Percentiles rank a stretch among this genome's conserved stretches.
These are phyloP conservation scores for Mionectes macconnelli DNA, from an alignment of 2,113 vertebrate species.

Conservation along the genomic window DNA sequence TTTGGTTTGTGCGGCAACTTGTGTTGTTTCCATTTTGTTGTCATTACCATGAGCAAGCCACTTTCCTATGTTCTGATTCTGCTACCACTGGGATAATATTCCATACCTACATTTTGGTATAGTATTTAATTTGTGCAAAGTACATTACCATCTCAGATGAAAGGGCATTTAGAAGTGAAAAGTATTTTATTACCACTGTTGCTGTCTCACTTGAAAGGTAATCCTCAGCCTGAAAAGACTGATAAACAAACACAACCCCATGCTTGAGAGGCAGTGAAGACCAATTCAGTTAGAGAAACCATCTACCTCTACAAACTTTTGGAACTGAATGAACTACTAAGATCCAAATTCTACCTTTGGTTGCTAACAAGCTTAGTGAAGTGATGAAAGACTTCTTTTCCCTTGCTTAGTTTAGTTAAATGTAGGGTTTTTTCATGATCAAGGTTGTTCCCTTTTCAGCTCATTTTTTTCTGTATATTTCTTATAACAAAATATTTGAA, in stretches of 20 bases:
- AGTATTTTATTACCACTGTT: neutral
- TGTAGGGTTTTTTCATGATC: rapidly evolving
- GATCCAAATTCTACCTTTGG: neutral
- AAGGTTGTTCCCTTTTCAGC: neutral
- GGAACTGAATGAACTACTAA: neutral
- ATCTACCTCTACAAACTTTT: neutral
- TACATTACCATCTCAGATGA: neutral
- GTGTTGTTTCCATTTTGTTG: neutral
- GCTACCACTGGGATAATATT: neutral
- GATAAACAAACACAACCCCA: neutral
- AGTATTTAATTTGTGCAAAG: neutral
- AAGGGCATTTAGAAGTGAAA: neutral
- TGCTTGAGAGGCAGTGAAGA: neutral
- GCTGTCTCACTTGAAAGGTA: neutral
- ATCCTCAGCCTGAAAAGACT: neutral
- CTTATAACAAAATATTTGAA: neutral
- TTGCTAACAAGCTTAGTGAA: neutral
- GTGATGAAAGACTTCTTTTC: neutral
- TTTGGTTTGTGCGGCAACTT: neutral
- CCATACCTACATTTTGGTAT: neutral
- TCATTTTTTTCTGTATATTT: neutral
- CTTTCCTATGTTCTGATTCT: neutral
- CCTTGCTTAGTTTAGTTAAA: neutral
- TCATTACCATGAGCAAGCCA: neutral
- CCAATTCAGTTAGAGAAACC: neutral